Conservation (phyloP, 2,888 invertebrate species). For the Anaspis maculata region DNA sequence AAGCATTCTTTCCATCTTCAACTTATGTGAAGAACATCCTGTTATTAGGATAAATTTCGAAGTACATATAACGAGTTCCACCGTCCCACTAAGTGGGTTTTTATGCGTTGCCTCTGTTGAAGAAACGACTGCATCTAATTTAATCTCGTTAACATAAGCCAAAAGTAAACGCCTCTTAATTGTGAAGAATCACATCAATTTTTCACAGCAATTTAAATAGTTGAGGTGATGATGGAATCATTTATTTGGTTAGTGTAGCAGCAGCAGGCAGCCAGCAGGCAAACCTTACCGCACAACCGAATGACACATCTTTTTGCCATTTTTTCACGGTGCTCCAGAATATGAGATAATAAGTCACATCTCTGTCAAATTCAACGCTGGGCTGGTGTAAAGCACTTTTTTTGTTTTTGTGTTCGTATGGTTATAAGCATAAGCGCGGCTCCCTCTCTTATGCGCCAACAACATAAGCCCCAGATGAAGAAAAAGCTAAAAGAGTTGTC, state of each 20-base stretch:
- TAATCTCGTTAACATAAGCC: conserved; percentile 27
- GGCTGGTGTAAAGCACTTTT: conserved; percentile 20
- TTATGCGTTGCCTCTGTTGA: conserved; percentile 11
- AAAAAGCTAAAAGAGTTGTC: background rate
- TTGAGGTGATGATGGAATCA: conserved; percentile 26
- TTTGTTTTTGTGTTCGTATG: conserved; percentile 16
- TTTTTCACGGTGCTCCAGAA: background rate
- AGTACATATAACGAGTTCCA: conserved; percentile 14
- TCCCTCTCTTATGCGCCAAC: background rate
- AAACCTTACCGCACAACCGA: too few relatives aligned
- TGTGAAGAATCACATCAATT: conserved; percentile 36
- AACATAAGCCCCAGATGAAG: background rate
- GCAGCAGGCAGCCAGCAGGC: too few relatives aligned
- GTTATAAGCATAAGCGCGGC: background rate
- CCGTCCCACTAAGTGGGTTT: conserved; percentile 12
- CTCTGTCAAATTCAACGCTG: conserved; percentile 18
- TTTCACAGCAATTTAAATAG: conserved; percentile 34
- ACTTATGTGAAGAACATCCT: too few relatives aligned
- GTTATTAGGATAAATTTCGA: too few relatives aligned
- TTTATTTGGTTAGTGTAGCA: conserved; percentile 25
- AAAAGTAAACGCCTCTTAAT: conserved; percentile 31
- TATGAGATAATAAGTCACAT: background rate
- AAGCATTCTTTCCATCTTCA: too few relatives aligned
- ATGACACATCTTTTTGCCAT: conserved; percentile 17
- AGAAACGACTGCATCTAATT: conserved; percentile 25